Evolutionary conservation across 1,140 invertebrate genomes (phyloP).

Genomic region (Macrostomum lignano): DNA sequence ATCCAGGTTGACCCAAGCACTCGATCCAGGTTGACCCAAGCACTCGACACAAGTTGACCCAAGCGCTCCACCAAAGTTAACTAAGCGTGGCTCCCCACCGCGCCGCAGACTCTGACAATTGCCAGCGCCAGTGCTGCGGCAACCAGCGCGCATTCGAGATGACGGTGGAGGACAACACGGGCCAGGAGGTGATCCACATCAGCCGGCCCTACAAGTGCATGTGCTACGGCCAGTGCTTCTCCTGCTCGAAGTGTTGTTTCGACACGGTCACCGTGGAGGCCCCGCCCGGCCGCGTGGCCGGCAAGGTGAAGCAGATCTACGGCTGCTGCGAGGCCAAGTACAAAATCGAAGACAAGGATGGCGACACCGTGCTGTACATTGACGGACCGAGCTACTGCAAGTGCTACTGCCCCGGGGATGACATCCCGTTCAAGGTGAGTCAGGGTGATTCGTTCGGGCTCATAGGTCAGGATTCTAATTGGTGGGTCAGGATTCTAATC

Average conservation of each 20-base stretch:
- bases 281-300: not conserved
- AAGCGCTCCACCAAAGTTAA: too few relatives aligned
- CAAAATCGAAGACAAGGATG: not conserved
- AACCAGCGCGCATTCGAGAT: slow-evolving; percentile 11
- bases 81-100: too few relatives aligned
- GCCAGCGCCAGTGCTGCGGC: slow-evolving; percentile 10
- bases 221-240: slow-evolving; percentile 8
- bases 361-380: not conserved
- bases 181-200: slow-evolving; percentile 9
- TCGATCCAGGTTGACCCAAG: too few relatives aligned
- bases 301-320: slow-evolving; percentile 1
- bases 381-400: slow-evolving; percentile 1
- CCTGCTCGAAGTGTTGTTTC: not conserved
- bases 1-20: too few relatives aligned
- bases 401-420: slow-evolving; percentile 2
- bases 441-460: too few relatives aligned
- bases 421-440: not conserved
- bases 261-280: not conserved
- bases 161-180: slow-evolving; percentile 8
- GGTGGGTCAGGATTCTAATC: too few relatives aligned
- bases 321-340: not conserved
- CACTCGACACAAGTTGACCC: too few relatives aligned
- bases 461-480: too few relatives aligned
- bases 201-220: slow-evolving; percentile 7
- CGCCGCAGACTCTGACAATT: slow-evolving; percentile 46